Base-by-base conservation (phyloP, 2,113 vertebrate species). In the Clupea harengus region DNA sequence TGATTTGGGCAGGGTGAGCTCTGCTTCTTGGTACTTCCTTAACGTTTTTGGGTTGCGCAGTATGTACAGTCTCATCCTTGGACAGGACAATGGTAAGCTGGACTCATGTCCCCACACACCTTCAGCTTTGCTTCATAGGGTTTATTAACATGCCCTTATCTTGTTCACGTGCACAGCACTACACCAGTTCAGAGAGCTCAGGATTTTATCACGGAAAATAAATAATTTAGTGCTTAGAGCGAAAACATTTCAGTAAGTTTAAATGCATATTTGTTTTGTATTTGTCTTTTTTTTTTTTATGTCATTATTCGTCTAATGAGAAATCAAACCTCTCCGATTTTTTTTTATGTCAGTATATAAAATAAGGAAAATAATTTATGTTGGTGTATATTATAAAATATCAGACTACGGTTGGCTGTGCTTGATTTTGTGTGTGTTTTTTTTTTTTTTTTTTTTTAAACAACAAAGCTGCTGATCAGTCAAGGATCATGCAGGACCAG, bases 11-110 rank as follows among this genome's bases (percentile, higher is more conserved):
- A 97, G 96, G 96, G 96, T 97, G 85, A 97, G 96, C 25, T 96
- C 96, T 0, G 96, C 95, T 0, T 96, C 96, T 87, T 96, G 95
- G 95, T 96, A 95, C 87, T 95, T 96, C 90, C 95, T 97, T 17
- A 97, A 95, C 0, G 94, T 96, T 80, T 95, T 96, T 85, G 95
- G 96, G 0, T 89, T 96, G 82, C 90, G 95, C 84, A 95, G 96
- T 88, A 95, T 96, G 93, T 96, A 96, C 94, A 94, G 88, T 11
- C 93, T 96, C 2, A 93, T 96, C 0, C 92, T 96, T 91, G 96
- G 96, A 64, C 95, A 96, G 82, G 95, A 96, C 89, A 95, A 96
- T 75, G 95, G 96, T 97, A 83, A 92, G 94, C 81, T 67, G 0
- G 18, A 45, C 81, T 60, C 17, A 9, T 15, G 15, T 39, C 28